Evolutionary conservation across 2,797 vertebrate species (phyloP).

Genomic region (Amphiprion clarkii): DNA sequence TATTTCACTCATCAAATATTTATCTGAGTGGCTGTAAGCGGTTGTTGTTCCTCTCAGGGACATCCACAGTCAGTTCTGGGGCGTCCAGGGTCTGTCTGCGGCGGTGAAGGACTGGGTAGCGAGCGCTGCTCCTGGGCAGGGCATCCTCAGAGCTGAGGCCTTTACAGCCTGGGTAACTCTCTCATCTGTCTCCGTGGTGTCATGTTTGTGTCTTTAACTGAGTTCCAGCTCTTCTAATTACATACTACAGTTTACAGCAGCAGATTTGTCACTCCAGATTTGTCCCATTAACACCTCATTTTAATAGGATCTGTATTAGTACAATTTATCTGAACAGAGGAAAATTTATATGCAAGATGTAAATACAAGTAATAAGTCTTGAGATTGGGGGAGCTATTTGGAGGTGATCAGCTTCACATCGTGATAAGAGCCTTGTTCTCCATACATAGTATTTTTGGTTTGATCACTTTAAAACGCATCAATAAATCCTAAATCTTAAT

Average conservation of each 20-base stretch:
- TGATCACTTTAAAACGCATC: too few relatives aligned
- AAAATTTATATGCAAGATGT: background rate
- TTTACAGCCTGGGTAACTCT: slow-evolving; percentile 77
- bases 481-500: too few relatives aligned
- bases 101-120: slow-evolving; percentile 72
- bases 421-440: too few relatives aligned
- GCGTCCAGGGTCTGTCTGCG: slow-evolving; percentile 62
- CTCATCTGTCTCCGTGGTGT: background rate
- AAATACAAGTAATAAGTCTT: background rate
- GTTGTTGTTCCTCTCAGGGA: slow-evolving; percentile 59
- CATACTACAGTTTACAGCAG: too few relatives aligned
- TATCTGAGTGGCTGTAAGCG: background rate
- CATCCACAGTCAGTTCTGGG: slow-evolving; percentile 59
- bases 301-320: background rate
- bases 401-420: too few relatives aligned
- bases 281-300: background rate
- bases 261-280: too few relatives aligned
- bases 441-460: too few relatives aligned
- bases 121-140: slow-evolving; percentile 53
- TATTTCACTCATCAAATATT: background rate
- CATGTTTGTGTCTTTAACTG: background rate
- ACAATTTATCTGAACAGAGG: background rate
- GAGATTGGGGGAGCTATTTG: background rate
- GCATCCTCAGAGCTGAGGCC: slow-evolving; percentile 59
- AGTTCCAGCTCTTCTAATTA: background rate